Base-by-base conservation (phyloP, 2,888 invertebrate genomes). In the Caradrina kadenii region DNA sequence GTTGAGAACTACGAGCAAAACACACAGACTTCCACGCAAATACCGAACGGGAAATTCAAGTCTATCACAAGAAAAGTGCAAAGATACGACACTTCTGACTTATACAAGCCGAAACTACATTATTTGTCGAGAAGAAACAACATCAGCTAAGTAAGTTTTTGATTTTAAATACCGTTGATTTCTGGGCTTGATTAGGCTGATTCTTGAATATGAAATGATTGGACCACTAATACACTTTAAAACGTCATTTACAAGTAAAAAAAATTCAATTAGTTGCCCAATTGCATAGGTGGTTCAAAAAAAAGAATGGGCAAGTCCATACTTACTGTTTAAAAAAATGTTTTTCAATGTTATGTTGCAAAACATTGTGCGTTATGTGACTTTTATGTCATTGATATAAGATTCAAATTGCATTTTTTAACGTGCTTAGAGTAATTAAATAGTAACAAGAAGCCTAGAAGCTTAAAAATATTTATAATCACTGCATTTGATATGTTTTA, bases 51-150 rank as follows among this genome's bases (percentile, higher is more conserved):
- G 0, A 94, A 93, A 52, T 70, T 94, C 0, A 93, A 90, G 66
- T 42, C 82, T 0, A 78, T 88, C 0, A 86, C 87, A 0, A 75
- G 93, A 15, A 88, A 93, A 71, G 90, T 94, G 0, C 95, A 95
- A 70, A 80, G 96, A 65, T 96, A 96, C 63, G 95, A 95, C 76
- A 93, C 93, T 0, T 90, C 94, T 0, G 96, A 96, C 55, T 73
- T 96, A 0, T 96, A 96, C 72, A 96, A 96, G 70, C 96, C 96
- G 0, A 96, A 96, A 64, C 79, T 95, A 13, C 96, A 96, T 71
- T 95, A 93, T 67, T 75, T 96, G 56, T 95, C 95, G 0, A 86
- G 94, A 53, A 88, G 95, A 50, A 94, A 95, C 77, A 93, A 95
- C 71, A 89, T 95, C 21, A 93, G 87, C 69, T 94, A 93, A 83